Conservation (phyloP, 1,140 invertebrate genomes). For the Mylabris phalerata region DNA sequence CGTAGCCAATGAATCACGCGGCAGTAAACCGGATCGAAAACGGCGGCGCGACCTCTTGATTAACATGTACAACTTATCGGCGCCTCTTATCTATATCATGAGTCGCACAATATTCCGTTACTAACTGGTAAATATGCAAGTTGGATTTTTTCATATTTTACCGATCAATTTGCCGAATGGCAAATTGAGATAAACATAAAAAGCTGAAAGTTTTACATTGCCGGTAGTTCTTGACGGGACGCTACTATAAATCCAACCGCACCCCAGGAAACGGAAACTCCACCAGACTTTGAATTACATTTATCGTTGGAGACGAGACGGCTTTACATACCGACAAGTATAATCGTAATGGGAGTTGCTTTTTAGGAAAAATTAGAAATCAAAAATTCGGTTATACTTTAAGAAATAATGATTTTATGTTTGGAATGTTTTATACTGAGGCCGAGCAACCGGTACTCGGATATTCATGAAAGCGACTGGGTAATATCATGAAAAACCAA, state of each 20-base stretch:
- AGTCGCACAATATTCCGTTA: neutral
- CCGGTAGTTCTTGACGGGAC: neutral
- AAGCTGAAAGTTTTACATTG: constrained; percentile 4
- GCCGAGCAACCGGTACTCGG: no score
- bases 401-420: no score
- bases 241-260: constrained; percentile 26
- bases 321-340: no score
- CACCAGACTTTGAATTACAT: constrained; percentile 29
- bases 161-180: constrained; percentile 6
- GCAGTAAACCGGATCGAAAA: neutral
- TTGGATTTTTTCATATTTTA: constrained; percentile 4
- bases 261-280: constrained; percentile 30
- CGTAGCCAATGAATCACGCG: constrained; percentile 24
- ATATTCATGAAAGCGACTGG: no score
- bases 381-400: no score
- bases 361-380: no score
- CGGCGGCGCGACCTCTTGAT: constrained; percentile 17
- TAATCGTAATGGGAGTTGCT: no score
- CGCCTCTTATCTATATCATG: constrained; percentile 21
- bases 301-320: constrained; percentile 5
- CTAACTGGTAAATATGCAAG: constrained; percentile 2
- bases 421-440: no score
- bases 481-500: no score
- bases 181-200: constrained; percentile 6
- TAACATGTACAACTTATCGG: constrained; percentile 26